These are phyloP conservation scores for Pantala flavescens DNA, from an alignment of 1,140 invertebrate species.

Conservation along the genomic window DNA sequence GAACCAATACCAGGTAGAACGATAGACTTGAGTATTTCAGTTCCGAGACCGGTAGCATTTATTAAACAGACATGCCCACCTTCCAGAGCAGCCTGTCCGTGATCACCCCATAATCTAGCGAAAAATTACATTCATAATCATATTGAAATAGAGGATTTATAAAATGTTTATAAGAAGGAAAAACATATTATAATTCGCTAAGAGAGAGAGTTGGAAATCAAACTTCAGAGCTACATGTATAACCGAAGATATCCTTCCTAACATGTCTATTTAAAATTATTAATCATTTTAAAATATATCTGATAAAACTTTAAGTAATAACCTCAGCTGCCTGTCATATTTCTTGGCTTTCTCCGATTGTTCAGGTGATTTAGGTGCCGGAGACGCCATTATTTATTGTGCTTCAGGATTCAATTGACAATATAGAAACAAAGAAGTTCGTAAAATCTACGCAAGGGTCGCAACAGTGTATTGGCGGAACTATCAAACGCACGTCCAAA, in stretches of 20 bases:
- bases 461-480: too few relatives aligned
- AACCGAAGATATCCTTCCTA: too few relatives aligned
- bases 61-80: conserved; percentile 83
- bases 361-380: conserved; percentile 68
- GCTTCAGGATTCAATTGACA: neutral
- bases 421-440: neutral
- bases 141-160: neutral
- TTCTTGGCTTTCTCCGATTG: conserved; percentile 67
- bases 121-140: conserved; percentile 22
- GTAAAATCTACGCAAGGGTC: too few relatives aligned
- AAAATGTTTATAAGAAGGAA: neutral
- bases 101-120: conserved; percentile 88
- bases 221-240: too few relatives aligned
- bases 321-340: conserved; percentile 82
- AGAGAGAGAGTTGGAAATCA: neutral
- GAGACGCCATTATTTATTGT: conserved; percentile 49
- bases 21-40: conserved; percentile 89
- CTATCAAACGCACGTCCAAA: too few relatives aligned
- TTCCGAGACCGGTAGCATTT: conserved; percentile 87
- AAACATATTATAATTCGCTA: neutral
- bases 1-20: conserved; percentile 89
- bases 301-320: too few relatives aligned
- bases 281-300: too few relatives aligned
- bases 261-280: too few relatives aligned
- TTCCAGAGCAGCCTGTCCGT: conserved; percentile 85